A percentile compares a stretch with the other conserved stretches of the same genome.
These are phyloP conservation scores for Labeo rohita DNA, from an alignment of 2,113 vertebrate genomes.

Conservation along the genomic window DNA sequence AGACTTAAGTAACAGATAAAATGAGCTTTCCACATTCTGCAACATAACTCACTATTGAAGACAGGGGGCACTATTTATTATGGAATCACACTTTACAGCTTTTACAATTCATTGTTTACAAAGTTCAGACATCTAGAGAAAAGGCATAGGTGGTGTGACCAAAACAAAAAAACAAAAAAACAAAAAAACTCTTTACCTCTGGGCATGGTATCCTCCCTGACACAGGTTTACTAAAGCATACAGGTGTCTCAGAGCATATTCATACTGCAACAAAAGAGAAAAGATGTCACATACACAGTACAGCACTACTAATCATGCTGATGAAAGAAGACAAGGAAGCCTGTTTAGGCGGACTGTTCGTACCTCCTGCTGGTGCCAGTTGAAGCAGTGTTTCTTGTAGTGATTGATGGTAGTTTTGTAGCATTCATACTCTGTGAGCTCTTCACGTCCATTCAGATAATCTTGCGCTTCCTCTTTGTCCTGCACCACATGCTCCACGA, in stretches of 20 bases:
- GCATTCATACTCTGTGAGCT: slow-evolving; percentile 80
- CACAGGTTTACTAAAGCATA: slow-evolving; percentile 92
- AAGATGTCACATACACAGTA: slow-evolving; percentile 15
- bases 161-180: too few relatives aligned
- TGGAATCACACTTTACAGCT: neutral
- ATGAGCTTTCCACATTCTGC: neutral
- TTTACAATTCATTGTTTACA: neutral
- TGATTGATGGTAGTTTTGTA: slow-evolving; percentile 77
- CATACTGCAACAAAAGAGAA: slow-evolving; percentile 81
- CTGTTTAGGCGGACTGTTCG: neutral
- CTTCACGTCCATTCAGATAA: slow-evolving; percentile 72
- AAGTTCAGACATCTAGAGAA: neutral
- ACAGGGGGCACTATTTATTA: neutral
- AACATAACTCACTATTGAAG: neutral
- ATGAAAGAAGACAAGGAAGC: neutral
- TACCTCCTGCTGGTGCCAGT: slow-evolving; percentile 89
- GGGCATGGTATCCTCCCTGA: slow-evolving; percentile 78
- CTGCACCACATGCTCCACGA: slow-evolving; percentile 76
- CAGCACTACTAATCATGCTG: neutral
- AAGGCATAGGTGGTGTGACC: neutral
- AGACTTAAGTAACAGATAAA: neutral
- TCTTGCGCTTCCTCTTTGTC: slow-evolving; percentile 55
- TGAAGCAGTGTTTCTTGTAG: slow-evolving; percentile 89
- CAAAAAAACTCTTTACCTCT: slow-evolving; percentile 76
- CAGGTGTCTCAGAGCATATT: slow-evolving; percentile 88